Evolutionary conservation across 2,113 vertebrate species (phyloP), one percentile per base, ranked within the genome.

Genomic region (Sphaerodactylus townsendi): DNA sequence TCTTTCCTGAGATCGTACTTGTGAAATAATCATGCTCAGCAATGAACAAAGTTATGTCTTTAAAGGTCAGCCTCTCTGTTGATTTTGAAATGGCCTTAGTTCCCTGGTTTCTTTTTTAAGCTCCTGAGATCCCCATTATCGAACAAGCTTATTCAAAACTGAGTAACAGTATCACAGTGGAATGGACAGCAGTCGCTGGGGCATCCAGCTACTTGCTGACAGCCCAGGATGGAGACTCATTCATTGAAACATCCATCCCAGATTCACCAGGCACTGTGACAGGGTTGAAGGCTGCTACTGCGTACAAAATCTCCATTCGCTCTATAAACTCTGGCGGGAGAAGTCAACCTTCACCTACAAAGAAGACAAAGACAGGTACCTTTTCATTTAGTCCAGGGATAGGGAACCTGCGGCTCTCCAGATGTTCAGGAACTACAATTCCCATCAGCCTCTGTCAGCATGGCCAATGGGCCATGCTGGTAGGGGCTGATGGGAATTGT

Each of bases 91-190:
- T 79, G 15, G 79, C 28, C 66, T 19, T 75, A 21, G 15, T 70
- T 25, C 19, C 23, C 28, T 33, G n/a, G n/a, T 35, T 50, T 41
- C 19, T 19, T 41, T 19, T 9, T 94, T 94, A 91, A 99, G 98
- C 97, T 90, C 98, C 97, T 10, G 96, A 97, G 6, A 90, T 94
- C 33, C 98, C 98, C 50, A 87, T 87, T 77, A 97, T 98, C 77
- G 84, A 95, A 9, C 92, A 96, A 87, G 97, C 96, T 62, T 98
- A 98, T 93, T 99, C 98, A 83, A 99, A 99, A 92, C 84, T 96
- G 59, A 98, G 98, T 88, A 93, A 94, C 91, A 98, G 98, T 86
- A 97, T 99, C 95, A 99, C 97, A 8, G 97, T 98, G 91, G 97
- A 98, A 88, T 99, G 98, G 95, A 92, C 85, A 9, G 85, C 93